These are phyloP conservation scores for Deilephila porcellus DNA, from an alignment of 2,888 invertebrate species.

Conservation along the genomic window DNA sequence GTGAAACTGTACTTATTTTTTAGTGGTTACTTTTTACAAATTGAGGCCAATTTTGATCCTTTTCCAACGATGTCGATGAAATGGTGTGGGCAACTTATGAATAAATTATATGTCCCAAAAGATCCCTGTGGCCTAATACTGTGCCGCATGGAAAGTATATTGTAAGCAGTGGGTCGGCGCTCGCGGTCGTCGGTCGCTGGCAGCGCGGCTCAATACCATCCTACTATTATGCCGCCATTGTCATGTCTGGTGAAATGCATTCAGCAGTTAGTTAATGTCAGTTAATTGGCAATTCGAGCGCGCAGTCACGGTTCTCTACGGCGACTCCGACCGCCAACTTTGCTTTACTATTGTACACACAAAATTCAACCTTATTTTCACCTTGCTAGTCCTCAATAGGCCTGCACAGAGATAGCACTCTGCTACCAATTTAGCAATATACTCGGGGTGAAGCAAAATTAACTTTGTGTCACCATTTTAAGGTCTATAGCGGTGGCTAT, in stretches of 20 bases:
- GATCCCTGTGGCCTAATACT: background rate
- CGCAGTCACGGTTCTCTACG: slow-evolving; percentile 52
- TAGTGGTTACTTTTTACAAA: no score
- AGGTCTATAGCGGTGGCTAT: background rate
- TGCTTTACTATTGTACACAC: background rate
- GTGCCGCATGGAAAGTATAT: background rate
- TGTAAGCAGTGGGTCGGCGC: background rate
- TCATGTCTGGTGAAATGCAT: slow-evolving; percentile 50
- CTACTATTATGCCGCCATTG: slow-evolving; percentile 41
- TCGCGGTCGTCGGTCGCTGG: background rate
- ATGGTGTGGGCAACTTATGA: background rate
- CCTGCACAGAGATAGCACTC: slow-evolving; percentile 30
- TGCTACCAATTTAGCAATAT: background rate
- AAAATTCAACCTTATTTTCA: slow-evolving; percentile 34
- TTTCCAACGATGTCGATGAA: no score
- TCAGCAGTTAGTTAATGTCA: slow-evolving; percentile 53
- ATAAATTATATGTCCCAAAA: background rate
- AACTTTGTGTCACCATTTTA: background rate
- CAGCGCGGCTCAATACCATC: slow-evolving; percentile 25
- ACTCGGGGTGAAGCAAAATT: background rate
- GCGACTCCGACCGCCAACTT: slow-evolving; percentile 26
- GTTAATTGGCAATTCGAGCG: slow-evolving; percentile 62
- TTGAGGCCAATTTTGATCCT: no score
- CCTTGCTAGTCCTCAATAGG: background rate
- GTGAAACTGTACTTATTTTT: background rate